Conservation (phyloP, 2,113 vertebrate species). For the Ceyx cyanopectus region DNA sequence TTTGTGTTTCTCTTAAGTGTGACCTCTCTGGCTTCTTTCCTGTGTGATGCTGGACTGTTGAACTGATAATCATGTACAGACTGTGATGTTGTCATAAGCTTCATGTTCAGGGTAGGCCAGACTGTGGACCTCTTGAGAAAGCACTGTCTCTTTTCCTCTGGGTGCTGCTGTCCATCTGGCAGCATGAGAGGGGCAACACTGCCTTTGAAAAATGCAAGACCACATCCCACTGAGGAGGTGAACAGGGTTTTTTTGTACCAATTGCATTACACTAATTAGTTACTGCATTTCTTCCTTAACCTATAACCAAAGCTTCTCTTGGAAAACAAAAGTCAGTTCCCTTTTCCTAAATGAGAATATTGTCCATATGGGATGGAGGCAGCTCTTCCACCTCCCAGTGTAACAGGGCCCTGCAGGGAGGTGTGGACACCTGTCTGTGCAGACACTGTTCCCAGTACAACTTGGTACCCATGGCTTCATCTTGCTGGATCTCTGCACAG, state of each 20-base stretch:
- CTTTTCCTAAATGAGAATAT: background rate
- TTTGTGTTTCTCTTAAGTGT: background rate
- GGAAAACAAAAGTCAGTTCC: background rate
- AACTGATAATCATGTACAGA: background rate
- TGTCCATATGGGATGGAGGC: background rate
- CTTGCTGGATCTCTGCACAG: background rate
- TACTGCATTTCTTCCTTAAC: background rate
- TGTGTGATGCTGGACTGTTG: background rate
- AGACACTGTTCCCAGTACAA: too few relatives aligned
- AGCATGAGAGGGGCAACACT: background rate
- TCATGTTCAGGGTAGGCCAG: background rate
- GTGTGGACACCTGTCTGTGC: background rate
- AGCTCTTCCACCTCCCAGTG: background rate
- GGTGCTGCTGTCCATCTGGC: background rate
- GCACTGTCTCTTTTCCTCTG: background rate
- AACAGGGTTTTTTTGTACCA: background rate
- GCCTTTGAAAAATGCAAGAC: background rate
- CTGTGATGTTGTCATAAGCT: background rate
- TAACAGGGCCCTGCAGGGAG: background rate
- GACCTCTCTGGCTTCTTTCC: background rate
- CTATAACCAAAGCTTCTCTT: background rate
- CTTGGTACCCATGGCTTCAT: background rate
- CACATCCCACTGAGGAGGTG: background rate
- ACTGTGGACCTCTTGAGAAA: background rate
- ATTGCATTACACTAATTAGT: background rate